Conservation (phyloP, 2,797 vertebrate species). For the Megalops cyprinoides region DNA sequence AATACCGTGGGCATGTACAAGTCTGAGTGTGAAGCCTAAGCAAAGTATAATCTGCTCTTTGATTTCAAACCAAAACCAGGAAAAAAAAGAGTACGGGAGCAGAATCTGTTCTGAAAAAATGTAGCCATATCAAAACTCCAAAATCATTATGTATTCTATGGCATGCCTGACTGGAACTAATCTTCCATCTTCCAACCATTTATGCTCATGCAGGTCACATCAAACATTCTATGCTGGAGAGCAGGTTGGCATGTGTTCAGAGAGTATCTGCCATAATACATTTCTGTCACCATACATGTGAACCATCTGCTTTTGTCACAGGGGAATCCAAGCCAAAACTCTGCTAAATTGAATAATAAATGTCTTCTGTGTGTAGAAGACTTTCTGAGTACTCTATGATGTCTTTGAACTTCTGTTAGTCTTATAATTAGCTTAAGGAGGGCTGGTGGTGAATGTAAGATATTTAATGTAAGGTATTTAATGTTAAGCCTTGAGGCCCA, state of each 20-base stretch:
- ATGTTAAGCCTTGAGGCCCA: background rate
- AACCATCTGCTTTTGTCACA: background rate
- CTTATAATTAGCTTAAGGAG: background rate
- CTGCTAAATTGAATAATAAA: background rate
- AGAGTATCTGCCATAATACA: background rate
- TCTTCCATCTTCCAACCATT: conserved; percentile 38
- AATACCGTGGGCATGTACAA: background rate
- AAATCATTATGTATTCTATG: conserved; percentile 5
- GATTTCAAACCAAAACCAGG: no score
- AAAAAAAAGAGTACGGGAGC: background rate
- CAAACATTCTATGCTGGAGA: background rate
- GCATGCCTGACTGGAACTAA: conserved; percentile 20
- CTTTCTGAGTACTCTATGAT: background rate
- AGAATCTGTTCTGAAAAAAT: conserved; percentile 26
- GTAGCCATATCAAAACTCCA: conserved; percentile 25
- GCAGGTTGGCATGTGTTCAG: background rate
- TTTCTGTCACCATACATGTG: background rate
- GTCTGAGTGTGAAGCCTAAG: conserved; percentile 41
- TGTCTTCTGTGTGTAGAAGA: background rate
- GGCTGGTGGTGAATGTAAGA: background rate
- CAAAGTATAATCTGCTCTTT: conserved; percentile 31
- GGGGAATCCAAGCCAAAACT: background rate
- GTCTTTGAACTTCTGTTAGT: background rate
- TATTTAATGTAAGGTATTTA: background rate
- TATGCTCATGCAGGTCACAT: conserved; percentile 25